These are phyloP conservation scores for Diacarnus erythraeanus DNA, from an alignment of 37 sponge, comb jelly and placozoan genomes.

Conservation along the genomic window DNA sequence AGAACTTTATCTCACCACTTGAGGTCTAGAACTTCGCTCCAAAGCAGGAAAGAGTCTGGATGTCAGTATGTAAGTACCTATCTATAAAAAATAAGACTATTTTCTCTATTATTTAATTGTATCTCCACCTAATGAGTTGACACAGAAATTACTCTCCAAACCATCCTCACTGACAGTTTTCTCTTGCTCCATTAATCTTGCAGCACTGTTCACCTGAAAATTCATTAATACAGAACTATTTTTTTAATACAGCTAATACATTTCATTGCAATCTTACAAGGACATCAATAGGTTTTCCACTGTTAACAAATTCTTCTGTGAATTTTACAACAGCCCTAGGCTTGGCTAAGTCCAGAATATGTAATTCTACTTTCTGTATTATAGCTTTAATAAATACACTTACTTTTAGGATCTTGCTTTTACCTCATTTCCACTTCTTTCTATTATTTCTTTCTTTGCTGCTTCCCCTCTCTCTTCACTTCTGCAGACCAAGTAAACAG, in stretches of 20 bases:
- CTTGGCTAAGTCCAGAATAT: slow-evolving; percentile 79
- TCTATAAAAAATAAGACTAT: neutral
- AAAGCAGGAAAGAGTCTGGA: slow-evolving; percentile 71
- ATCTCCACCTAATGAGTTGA: slow-evolving; percentile 90
- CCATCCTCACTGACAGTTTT: slow-evolving; percentile 65
- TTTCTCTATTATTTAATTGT: neutral
- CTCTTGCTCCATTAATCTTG: slow-evolving; percentile 77
- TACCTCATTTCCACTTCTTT: slow-evolving; percentile 66
- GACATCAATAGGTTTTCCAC: slow-evolving; percentile 67
- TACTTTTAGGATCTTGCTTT: too few species aligned
- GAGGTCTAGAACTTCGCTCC: slow-evolving; percentile 36
- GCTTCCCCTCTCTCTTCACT: slow-evolving; percentile 66
- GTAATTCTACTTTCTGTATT: slow-evolving; percentile 74
- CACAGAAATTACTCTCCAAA: slow-evolving; percentile 90
- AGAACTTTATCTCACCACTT: slow-evolving; percentile 70
- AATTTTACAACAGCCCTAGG: slow-evolving; percentile 72
- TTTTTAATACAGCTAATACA: too few species aligned
- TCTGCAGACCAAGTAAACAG: slow-evolving; percentile 92
- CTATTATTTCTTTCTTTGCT: slow-evolving; percentile 71
- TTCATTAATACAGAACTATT: too few species aligned
- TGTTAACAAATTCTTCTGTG: slow-evolving; percentile 58
- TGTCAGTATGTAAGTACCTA: slow-evolving; percentile 82
- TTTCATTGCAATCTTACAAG: slow-evolving; percentile 59
- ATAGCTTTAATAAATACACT: too few species aligned
- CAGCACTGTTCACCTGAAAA: slow-evolving; percentile 95